These are phyloP conservation scores for Drosophila santomea DNA, from an alignment of 1,140 invertebrate species.

Conservation along the genomic window DNA sequence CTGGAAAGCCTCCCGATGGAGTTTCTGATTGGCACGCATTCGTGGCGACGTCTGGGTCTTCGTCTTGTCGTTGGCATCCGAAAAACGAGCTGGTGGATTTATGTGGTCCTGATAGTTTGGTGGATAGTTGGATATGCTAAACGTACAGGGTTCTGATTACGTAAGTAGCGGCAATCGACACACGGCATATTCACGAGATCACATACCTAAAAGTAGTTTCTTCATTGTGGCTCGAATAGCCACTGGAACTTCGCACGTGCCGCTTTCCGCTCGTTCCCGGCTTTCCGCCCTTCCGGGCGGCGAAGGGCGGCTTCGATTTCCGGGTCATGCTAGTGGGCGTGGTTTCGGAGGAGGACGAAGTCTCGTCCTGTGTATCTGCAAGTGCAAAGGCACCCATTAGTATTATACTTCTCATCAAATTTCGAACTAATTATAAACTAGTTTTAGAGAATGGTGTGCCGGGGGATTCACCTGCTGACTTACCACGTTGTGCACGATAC, in stretches of 20 bases:
- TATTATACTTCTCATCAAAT: neutral
- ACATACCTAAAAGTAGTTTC: slow-evolving; percentile 91
- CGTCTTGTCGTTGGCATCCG: slow-evolving; percentile 87
- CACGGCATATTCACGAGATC: slow-evolving; percentile 2
- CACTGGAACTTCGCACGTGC: slow-evolving; percentile 90
- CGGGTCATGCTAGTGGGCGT: slow-evolving; percentile 88
- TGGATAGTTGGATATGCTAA: slow-evolving; percentile 90
- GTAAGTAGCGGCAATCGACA: slow-evolving; percentile 58
- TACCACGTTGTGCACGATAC: slow-evolving; percentile 86
- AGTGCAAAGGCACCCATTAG: neutral
- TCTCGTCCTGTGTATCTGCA: slow-evolving; percentile 88
- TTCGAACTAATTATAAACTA: too few relatives aligned
- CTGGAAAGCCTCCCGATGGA: slow-evolving; percentile 88
- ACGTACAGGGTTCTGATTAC: slow-evolving; percentile 76
- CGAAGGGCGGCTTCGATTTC: slow-evolving; percentile 87
- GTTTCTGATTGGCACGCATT: slow-evolving; percentile 86
- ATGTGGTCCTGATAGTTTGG: slow-evolving; percentile 90
- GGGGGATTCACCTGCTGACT: slow-evolving; percentile 15
- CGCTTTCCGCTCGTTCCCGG: slow-evolving; percentile 85
- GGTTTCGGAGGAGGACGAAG: slow-evolving; percentile 90
- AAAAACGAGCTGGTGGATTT: slow-evolving; percentile 90
- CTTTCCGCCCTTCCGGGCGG: slow-evolving; percentile 88
- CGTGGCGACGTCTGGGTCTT: slow-evolving; percentile 84
- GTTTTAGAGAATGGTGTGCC: neutral
- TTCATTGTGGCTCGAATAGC: slow-evolving; percentile 91